Evolutionary conservation across 1,140 invertebrate species (phyloP).

Genomic region (Drosophila saltans): DNA sequence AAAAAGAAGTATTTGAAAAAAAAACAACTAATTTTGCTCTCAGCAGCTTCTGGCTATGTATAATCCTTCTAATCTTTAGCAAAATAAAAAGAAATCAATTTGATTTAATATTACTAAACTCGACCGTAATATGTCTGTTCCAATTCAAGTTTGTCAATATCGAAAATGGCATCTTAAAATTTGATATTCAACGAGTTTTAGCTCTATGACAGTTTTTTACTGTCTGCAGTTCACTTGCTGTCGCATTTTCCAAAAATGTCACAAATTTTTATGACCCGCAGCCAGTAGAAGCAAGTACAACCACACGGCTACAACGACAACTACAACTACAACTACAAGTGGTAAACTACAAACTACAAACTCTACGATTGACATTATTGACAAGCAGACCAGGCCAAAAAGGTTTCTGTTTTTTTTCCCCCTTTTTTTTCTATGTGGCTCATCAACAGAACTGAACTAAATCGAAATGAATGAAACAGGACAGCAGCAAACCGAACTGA

Average conservation of each 20-base stretch:
- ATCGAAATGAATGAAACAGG: not conserved
- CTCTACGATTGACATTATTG: conserved; percentile 70
- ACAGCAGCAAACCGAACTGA: not conserved
- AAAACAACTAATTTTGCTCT: no score
- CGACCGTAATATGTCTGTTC: no score
- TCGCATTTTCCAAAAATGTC: conserved; percentile 61
- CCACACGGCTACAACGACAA: conserved; percentile 11
- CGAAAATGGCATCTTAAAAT: no score
- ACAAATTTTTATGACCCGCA: conserved; percentile 56
- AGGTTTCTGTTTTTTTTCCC: not conserved
- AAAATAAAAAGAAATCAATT: no score
- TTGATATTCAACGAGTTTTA: not conserved
- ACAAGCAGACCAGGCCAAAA: conserved; percentile 40
- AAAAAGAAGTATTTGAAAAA: no score
- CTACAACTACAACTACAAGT: conserved; percentile 45
- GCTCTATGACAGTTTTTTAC: conserved; percentile 2
- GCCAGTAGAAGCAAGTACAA: conserved; percentile 16
- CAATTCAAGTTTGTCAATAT: no score
- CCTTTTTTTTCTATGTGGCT: conserved; percentile 11
- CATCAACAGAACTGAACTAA: conserved; percentile 36
- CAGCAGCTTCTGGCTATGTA: no score
- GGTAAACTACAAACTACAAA: conserved; percentile 15
- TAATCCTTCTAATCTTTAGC: no score
- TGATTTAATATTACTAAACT: no score
- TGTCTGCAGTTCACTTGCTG: conserved; percentile 25